Evolutionary conservation across 2,113 vertebrate genomes (phyloP), one percentile per base, ranked within the genome.

Genomic region (Oreocharis arfaki): DNA sequence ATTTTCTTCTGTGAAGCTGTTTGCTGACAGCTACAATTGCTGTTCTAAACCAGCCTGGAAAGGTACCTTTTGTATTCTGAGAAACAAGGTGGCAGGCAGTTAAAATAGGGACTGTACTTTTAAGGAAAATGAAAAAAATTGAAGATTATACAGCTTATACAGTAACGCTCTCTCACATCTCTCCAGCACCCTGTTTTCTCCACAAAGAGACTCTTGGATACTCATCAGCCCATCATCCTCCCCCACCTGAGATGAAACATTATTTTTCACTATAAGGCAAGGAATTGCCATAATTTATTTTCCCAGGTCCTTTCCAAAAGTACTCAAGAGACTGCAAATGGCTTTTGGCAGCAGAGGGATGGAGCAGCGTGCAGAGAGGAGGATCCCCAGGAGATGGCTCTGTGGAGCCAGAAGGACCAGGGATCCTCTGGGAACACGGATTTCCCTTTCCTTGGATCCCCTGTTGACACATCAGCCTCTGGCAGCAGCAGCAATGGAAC

Each of bases 331-430:
- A 24, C 15, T 41, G 59, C 65, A 61, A 59, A n/a, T 3, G 24
- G 35, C 55, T 74, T 49, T 33, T 70, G 84, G 55, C 50, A 74
- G 71, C 2, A 30, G 33, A 68, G 27, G n/a, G 55, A 35, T 1
- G 3, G 71, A 91, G 55, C 70, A 63, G 78, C 3, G 0, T 24
- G 91, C 65, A 82, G 74, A 68, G 49, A 77, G 44, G 17, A 57
- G 33, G 19, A 74, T 68, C 16, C 44, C 92, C 90, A 83, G 65
- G 33, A 69, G 84, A 64, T 75, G 88, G 81, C 87, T 95, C 90
- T 76, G 65, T 16, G 17, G 70, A 93, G 75, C 84, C 57, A 28
- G 5, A n/a, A 75, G 78, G 52, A 93, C 11, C 42, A 35, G 18
- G 33, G 3, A 84, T 69, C 20, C 65, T 73, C 30, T 7, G 23